Percentiles rank a stretch among this genome's conserved stretches.
Conservation (phyloP, 1,140 invertebrate genomes). For the Andrena cerasifolii region DNA sequence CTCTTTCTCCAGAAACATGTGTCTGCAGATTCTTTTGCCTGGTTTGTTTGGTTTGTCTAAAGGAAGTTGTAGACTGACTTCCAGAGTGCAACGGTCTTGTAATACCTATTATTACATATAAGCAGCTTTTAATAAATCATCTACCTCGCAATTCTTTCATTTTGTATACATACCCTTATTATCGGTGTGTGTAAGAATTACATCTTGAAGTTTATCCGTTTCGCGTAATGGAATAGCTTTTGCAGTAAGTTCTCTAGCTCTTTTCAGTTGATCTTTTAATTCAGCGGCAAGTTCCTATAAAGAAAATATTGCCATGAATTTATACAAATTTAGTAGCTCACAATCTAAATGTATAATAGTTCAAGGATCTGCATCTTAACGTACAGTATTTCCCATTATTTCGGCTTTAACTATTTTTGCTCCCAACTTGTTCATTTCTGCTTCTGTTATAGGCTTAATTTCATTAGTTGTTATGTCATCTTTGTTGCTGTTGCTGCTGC, state of each 20-base stretch:
- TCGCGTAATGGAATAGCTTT: constrained; percentile 46
- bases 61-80: constrained; percentile 56
- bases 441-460: constrained; percentile 84
- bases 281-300: constrained; percentile 85
- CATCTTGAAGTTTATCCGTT: constrained; percentile 53
- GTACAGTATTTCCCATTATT: constrained; percentile 90
- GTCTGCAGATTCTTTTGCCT: constrained; percentile 86
- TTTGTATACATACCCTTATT: constrained; percentile 82
- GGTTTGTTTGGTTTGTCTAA: constrained; percentile 59
- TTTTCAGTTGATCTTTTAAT: constrained; percentile 89
- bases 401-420: constrained; percentile 96
- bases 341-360: not conserved
- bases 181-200: constrained; percentile 89
- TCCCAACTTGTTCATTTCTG: constrained; percentile 93
- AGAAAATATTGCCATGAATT: constrained; percentile 41
- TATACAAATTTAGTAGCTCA: not conserved
- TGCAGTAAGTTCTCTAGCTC: constrained; percentile 84
- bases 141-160: not conserved
- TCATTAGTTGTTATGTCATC: not conserved
- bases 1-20: constrained; percentile 88
- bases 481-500: constrained; percentile 62
- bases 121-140: not conserved
- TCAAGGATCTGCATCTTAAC: constrained; percentile 45
- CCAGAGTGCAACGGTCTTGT: constrained; percentile 82
- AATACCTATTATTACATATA: constrained; percentile 47